Evolutionary conservation across 2,888 invertebrate species (phyloP), one percentile per base, ranked within the genome.

Genomic region (Lasioglossum zephyrum): DNA sequence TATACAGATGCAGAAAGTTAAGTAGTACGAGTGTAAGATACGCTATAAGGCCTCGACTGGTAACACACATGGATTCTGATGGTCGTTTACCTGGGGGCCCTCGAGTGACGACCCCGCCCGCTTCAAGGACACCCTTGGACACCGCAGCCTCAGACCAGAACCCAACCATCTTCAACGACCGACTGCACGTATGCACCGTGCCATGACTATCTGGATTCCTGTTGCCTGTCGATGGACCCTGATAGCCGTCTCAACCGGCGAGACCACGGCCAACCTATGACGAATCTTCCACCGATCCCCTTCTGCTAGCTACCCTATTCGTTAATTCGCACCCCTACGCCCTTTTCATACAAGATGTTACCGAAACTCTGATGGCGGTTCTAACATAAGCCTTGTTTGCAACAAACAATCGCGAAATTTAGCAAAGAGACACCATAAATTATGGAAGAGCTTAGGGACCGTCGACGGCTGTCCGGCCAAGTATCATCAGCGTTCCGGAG

Each of bases 101-200:
- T 93, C 93, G 94, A 93, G 93, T 95, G 94, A 95, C 95, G 95
- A 95, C 94, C 95, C 95, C 93, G 94, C 94, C 94, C 93, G 94
- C 91, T 93, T 94, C 95, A 95, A 95, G 95, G 95, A 93, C 95
- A 94, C 93, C 92, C 91, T 88, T 91, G 92, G 92, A 93, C 92
- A 93, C 93, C 92, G 90, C 92, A 91, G 91, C 92, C 90, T 91
- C 91, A 90, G 87, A 89, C 89, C 90, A 90, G 91, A 90, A 89
- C 89, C 91, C 92, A 92, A 92, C 91, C 91, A 92, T 93, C 93
- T 91, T 92, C 92, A 91, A 90, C 91, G 90, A 92, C 90, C 90
- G 88, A 91, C 90, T 88, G 89, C 92, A 87, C 87, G 86, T 92
- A 87, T 91, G 90, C 92, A 90, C 88, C 91, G 83, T 86, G 84